These are phyloP conservation scores for Setophaga coronata DNA, from an alignment of 2,113 vertebrate genomes.

Conservation along the genomic window DNA sequence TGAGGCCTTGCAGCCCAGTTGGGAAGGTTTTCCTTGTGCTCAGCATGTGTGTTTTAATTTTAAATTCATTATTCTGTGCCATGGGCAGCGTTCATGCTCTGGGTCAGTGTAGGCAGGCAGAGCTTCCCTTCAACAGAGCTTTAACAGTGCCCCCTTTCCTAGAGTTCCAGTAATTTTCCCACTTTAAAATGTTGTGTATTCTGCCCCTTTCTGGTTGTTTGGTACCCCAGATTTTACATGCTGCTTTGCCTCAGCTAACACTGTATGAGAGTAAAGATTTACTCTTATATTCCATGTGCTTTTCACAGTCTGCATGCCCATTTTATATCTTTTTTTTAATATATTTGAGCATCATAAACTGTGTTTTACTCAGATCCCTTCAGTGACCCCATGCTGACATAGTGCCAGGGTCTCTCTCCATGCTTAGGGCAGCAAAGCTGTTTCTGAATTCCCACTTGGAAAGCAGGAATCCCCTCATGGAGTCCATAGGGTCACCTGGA, in stretches of 20 bases:
- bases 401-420: fast-evolving
- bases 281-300: neutral
- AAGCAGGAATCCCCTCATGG: fast-evolving
- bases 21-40: neutral
- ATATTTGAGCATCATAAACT: neutral
- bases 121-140: neutral
- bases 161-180: neutral
- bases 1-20: neutral
- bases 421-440: neutral
- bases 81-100: neutral
- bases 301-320: neutral
- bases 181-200: neutral
- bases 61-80: neutral
- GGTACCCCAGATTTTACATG: neutral
- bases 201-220: neutral
- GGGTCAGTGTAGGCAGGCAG: neutral
- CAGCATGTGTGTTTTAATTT: neutral
- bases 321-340: neutral
- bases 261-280: neutral
- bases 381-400: fast-evolving
- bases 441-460: neutral
- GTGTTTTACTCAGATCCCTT: neutral
- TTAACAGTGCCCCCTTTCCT: neutral
- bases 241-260: neutral
- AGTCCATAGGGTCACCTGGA: neutral